Conservation (phyloP, 2,113 vertebrate species). For the Seriola rivoliana region DNA sequence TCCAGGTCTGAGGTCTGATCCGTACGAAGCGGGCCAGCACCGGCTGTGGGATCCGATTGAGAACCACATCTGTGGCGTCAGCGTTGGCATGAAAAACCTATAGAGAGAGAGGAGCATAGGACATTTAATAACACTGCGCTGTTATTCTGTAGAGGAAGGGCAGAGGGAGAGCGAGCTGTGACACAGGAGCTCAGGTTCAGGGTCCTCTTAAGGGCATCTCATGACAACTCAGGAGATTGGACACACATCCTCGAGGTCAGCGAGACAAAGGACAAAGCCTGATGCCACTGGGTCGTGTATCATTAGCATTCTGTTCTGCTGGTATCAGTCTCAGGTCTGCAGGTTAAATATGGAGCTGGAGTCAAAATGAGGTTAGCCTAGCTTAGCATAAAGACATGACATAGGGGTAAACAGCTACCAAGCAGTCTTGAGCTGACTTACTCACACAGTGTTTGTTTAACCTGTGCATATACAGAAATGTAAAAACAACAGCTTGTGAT, state of each 20-base stretch:
- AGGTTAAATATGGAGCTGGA: slow-evolving; percentile 12
- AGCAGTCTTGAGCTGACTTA: too few relatives aligned
- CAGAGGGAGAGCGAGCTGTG: background rate
- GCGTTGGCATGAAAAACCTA: slow-evolving; percentile 95
- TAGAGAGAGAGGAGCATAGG: slow-evolving; percentile 12
- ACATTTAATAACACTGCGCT: background rate
- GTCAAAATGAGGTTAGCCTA: background rate
- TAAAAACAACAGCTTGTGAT: background rate
- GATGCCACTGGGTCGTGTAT: background rate
- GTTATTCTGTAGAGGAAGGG: background rate
- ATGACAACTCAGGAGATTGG: background rate
- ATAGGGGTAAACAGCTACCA: background rate
- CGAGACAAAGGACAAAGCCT: background rate
- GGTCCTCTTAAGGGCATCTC: background rate
- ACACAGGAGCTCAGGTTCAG: background rate
- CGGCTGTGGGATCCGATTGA: slow-evolving; percentile 93
- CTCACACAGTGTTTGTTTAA: background rate
- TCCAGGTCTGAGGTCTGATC: slow-evolving; percentile 94
- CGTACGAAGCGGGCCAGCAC: slow-evolving; percentile 94
- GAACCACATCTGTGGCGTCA: slow-evolving; percentile 92
- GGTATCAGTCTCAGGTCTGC: background rate
- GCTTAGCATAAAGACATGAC: background rate
- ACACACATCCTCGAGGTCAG: background rate
- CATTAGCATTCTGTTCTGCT: background rate
- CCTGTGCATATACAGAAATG: background rate